Evolutionary conservation across 2,888 invertebrate species (phyloP).

Genomic region (Brachylomia viminalis): DNA sequence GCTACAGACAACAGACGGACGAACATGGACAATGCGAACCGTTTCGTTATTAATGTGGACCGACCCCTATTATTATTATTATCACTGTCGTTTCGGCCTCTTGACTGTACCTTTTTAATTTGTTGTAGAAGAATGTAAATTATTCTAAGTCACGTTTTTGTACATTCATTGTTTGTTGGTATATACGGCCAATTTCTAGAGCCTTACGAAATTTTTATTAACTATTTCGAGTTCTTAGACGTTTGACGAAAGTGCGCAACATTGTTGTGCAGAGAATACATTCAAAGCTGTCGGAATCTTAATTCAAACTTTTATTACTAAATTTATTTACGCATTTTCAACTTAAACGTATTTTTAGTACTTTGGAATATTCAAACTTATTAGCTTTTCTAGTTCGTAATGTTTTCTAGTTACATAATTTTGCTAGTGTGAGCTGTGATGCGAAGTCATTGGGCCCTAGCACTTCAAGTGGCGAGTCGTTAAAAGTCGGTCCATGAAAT

Average conservation of each 20-base stretch:
- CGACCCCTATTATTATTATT: slow-evolving; percentile 52
- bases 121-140: slow-evolving; percentile 24
- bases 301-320: slow-evolving; percentile 11
- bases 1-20: slow-evolving; percentile 42
- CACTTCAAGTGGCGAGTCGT: slow-evolving; percentile 71
- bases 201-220: neutral
- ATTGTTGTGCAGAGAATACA: neutral
- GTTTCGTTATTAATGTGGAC: slow-evolving; percentile 43
- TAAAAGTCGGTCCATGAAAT: slow-evolving; percentile 80
- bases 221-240: neutral
- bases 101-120: slow-evolving; percentile 36
- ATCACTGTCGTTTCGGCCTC: slow-evolving; percentile 21
- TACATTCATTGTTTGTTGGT: slow-evolving; percentile 30
- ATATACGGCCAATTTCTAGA: slow-evolving; percentile 9
- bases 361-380: slow-evolving; percentile 36
- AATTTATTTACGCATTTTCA: slow-evolving; percentile 20
- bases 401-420: slow-evolving; percentile 69
- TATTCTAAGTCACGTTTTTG: slow-evolving; percentile 50
- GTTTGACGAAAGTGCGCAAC: neutral
- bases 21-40: slow-evolving; percentile 31
- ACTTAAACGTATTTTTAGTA: slow-evolving; percentile 12
- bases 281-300: slow-evolving; percentile 17
- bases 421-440: slow-evolving; percentile 58
- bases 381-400: slow-evolving; percentile 53
- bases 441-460: slow-evolving; percentile 53